Evolutionary conservation across 2,113 vertebrate species (phyloP), one percentile per base, ranked within the genome.

Genomic region (Labeo rohita): DNA sequence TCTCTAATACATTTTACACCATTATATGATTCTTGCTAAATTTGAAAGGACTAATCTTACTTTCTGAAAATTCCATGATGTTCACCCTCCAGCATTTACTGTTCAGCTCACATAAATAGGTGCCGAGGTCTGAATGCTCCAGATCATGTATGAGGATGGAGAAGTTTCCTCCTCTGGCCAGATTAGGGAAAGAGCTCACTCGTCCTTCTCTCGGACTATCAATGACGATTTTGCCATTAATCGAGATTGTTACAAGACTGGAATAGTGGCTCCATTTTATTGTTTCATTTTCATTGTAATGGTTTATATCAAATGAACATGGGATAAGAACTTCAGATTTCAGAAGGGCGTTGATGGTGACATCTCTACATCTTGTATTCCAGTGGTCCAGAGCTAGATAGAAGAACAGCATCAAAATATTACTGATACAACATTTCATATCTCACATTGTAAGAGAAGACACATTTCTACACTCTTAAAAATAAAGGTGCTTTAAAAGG

Each of bases 111-210:
- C 94, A 95, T 56, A n/a, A 49, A 28, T 95, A 95, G 12, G 36
- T 43, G 0, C 94, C 94, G 13, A 91, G 1, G 28, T 95, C 94
- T 12, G 90, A 88, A 34, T 0, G 0, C 36, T 90, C 39, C 1
- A 95, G 84, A 9, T 63, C 79, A 59, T 91, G 86, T 16, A 95
- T 91, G 16, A 66, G 18, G 80, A 95, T 94, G 59, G 93, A 92
- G 74, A 81, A 94, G 87, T 94, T 92, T 3, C 93, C 92, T n/a
- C 15, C 3, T 10, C 15, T 70, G 13, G 28, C 84, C 52, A 92
- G 87, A 76, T 89, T 86, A 8, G 93, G 94, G 52, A 92, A 94
- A 11, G 0, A 89, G 47, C 86, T 93, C 66, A 95, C 61, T 34
- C 93, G 65, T 7, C 94, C 94, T 0, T 65, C 4, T 81, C 85